Evolutionary conservation across 2,888 invertebrate genomes (phyloP).

Genomic region (Stenurella melanura): DNA sequence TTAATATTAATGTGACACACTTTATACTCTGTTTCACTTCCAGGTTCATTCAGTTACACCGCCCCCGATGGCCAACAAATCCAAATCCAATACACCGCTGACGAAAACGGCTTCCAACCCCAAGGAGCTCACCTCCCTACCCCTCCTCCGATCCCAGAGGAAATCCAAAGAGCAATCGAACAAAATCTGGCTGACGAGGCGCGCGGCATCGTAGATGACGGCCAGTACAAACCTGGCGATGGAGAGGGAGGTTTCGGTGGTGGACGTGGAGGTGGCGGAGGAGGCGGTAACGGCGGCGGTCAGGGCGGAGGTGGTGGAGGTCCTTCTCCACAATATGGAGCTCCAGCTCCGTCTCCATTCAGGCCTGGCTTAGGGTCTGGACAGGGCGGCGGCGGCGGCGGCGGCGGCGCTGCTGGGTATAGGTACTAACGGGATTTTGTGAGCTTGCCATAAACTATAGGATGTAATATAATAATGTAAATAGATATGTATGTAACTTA

Average conservation of each 20-base stretch:
- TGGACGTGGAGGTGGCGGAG: constrained; percentile 42
- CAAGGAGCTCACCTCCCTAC: constrained; percentile 77
- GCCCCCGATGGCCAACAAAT: constrained; percentile 67
- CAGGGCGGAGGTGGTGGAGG: constrained; percentile 41
- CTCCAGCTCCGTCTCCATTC: constrained; percentile 44
- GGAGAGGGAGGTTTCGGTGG: constrained; percentile 54
- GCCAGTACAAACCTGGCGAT: constrained; percentile 61
- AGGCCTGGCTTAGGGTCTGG: constrained; percentile 54
- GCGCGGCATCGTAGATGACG: constrained; percentile 63
- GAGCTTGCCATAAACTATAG: constrained; percentile 51
- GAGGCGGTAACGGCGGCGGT: constrained; percentile 41
- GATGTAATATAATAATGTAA: constrained; percentile 47
- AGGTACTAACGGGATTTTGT: constrained; percentile 56
- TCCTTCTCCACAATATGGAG: constrained; percentile 55
- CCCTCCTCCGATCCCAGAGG: constrained; percentile 77
- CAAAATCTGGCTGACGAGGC: constrained; percentile 62
- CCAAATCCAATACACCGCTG: constrained; percentile 76
- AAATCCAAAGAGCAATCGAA: constrained; percentile 72
- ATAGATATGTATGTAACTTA: constrained; percentile 48
- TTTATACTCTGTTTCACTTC: constrained; percentile 38
- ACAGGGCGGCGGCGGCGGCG: no score
- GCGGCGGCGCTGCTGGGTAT: constrained; percentile 58
- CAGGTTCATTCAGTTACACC: constrained; percentile 66
- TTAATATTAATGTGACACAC: no score
- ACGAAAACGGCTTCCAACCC: constrained; percentile 54